phyloP scores from a whole-genome alignment of 2,113 vertebrate genomes.

The Xiphorhynchus elegans region DNA sequence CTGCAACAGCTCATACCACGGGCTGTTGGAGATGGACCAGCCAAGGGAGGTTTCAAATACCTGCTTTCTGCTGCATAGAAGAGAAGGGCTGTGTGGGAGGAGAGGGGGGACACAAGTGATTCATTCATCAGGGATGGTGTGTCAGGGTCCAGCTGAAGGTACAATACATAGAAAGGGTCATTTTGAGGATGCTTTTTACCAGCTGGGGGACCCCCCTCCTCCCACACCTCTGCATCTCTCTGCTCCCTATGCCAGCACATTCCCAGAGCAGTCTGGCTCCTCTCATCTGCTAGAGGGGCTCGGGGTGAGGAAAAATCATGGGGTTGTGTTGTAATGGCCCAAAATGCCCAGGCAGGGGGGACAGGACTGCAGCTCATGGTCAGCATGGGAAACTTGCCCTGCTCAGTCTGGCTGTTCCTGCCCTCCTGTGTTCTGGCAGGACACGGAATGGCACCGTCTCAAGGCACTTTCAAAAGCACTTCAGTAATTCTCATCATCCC shows the following conservation, averaged over 20 bases:
- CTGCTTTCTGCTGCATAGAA: not conserved
- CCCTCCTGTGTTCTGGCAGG: not conserved
- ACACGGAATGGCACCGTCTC: not conserved
- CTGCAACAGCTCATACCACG: not conserved
- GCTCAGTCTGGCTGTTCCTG: not conserved
- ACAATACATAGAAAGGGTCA: rapidly evolving
- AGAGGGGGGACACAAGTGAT: rapidly evolving
- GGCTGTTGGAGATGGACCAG: not conserved
- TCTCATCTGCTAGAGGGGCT: not conserved
- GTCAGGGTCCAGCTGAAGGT: not conserved
- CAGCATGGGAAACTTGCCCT: not conserved
- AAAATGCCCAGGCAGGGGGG: rapidly evolving
- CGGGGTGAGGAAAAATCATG: not conserved
- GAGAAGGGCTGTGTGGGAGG: not conserved
- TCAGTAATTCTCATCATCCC: not conserved
- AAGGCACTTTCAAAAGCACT: not conserved
- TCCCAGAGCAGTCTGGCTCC: not conserved
- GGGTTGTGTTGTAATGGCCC: rapidly evolving
- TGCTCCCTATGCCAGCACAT: not conserved
- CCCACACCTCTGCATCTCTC: not conserved
- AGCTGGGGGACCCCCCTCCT: no score
- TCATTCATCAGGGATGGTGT: rapidly evolving
- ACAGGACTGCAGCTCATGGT: rapidly evolving
- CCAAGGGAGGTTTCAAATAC: not conserved
- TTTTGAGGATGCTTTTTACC: not conserved